phyloP scores from a whole-genome alignment of 2,113 vertebrate genomes.

The Plecotus auritus region DNA sequence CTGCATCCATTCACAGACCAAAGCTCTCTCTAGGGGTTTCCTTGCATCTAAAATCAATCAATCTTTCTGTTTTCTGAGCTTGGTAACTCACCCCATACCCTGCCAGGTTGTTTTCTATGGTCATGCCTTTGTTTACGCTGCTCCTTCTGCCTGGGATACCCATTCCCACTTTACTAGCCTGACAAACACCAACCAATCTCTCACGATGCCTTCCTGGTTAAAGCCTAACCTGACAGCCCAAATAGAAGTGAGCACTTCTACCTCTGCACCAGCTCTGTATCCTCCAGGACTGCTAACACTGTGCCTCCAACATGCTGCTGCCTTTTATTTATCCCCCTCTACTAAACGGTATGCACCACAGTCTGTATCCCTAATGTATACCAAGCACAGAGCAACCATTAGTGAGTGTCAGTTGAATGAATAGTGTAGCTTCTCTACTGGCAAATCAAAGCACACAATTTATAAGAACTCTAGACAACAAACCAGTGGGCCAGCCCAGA shows the following conservation, averaged over 20 bases:
- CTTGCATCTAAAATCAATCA: background rate
- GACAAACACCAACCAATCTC: background rate
- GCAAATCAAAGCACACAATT: background rate
- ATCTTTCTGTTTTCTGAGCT: background rate
- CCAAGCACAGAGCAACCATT: background rate
- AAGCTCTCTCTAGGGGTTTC: background rate
- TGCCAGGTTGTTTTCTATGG: background rate
- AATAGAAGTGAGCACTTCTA: background rate
- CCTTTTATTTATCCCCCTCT: background rate
- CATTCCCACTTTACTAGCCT: background rate
- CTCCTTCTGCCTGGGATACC: background rate
- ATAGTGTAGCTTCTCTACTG: background rate
- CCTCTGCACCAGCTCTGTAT: background rate
- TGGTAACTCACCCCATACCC: background rate
- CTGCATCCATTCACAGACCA: background rate
- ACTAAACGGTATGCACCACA: background rate
- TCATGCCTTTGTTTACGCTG: background rate
- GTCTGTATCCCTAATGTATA: background rate
- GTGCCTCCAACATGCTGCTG: background rate
- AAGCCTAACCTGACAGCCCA: background rate
- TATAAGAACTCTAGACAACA: background rate
- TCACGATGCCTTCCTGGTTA: background rate
- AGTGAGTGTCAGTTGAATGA: background rate
- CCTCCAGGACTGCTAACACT: background rate
- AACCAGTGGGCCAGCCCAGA: background rate